Evolutionary conservation across 2,797 vertebrate species (phyloP), one percentile per base, ranked within the genome.

Genomic region (Rhinella marina): DNA sequence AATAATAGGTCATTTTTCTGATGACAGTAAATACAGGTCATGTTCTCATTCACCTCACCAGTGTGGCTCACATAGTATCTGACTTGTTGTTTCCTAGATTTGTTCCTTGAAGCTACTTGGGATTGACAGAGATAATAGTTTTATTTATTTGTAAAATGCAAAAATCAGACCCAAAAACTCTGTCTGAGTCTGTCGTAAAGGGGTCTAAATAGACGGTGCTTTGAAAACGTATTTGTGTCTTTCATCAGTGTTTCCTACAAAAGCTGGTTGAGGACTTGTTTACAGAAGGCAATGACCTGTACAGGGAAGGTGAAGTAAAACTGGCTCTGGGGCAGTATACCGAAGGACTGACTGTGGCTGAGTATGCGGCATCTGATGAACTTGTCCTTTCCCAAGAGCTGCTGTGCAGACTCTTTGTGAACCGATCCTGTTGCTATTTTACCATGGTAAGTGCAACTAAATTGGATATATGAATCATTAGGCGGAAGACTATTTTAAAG

Each of bases 191-290:
- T 54, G 52, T 11, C 13, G 57, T 59, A 59, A 0, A 59, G 57
- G 4, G 16, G 5, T 59, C 17, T 59, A 62, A 6, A 8, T 9
- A 23, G 8, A 62, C n/a, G 11, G 7, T n/a, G 21, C 2, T 62
- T n/a, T 23, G 12, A 54, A 54, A 54, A 54, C 13, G 1, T 23
- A 7, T n/a, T 10, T 73, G 32, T 73, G 32, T 73, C 32, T 57
- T 54, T 87, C 21, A 48, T 21, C 86, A 99, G 98, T 93, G 94
- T 54, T 98, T 99, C 93, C 94, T 99, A 92, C 97, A 96, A 91
- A 98, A 99, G 93, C 93, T 99, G 92, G 97, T 99, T 86, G 96
- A 95, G 92, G 98, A 99, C 93, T 92, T 99, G 91, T 96, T 98
- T 91, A 97, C 97, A 17, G 98, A 99, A 91, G 98, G 98, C 87